phyloP scores from a whole-genome alignment of 2,888 invertebrate species.

The Nemurella pictetii region DNA sequence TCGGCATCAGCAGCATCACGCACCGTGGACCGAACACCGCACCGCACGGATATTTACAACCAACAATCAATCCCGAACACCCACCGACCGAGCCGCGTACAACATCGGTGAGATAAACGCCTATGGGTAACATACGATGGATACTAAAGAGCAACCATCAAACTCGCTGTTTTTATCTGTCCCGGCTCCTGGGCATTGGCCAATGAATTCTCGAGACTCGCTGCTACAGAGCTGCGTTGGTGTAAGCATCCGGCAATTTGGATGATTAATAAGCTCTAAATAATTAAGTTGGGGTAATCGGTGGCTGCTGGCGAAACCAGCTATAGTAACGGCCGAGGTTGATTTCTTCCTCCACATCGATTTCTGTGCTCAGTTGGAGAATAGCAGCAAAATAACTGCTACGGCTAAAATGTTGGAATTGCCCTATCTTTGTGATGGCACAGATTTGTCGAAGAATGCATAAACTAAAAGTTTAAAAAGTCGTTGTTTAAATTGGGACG shows the following conservation, averaged over 20 bases:
- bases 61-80: conserved; percentile 22
- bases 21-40: conserved; percentile 16
- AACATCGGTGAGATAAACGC: conserved; percentile 28
- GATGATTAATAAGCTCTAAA: conserved; percentile 17
- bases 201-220: background rate
- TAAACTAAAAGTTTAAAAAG: too few species aligned
- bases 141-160: conserved; percentile 11
- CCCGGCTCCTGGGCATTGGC: background rate
- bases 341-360: background rate
- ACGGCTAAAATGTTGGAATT: too few species aligned
- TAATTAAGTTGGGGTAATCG: conserved; percentile 10
- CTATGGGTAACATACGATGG: conserved; percentile 17
- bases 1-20: background rate
- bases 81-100: conserved; percentile 15
- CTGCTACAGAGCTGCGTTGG: background rate
- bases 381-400: too few species aligned
- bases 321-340: conserved; percentile 3
- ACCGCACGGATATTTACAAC: conserved; percentile 30
- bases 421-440: too few species aligned
- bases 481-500: too few species aligned
- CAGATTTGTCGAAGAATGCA: too few species aligned
- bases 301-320: conserved; percentile 24
- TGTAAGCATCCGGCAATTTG: conserved; percentile 2
- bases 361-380: too few species aligned
- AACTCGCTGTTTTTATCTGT: background rate